Conservation (phyloP, 2,797 vertebrate genomes). For the Leuciscus waleckii region DNA sequence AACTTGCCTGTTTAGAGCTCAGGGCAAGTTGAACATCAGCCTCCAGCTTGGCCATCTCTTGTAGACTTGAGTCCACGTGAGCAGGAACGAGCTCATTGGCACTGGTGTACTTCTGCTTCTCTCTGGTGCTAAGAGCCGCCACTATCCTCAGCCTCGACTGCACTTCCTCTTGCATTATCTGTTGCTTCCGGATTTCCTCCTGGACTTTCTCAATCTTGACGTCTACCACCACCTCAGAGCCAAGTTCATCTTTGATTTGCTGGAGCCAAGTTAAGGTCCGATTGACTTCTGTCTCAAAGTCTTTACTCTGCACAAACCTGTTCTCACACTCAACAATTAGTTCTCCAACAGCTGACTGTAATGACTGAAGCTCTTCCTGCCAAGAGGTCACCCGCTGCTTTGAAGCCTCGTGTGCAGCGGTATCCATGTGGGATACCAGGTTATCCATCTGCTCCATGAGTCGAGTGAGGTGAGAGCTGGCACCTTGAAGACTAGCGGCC, state of each 20-base stretch:
- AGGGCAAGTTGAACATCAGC: conserved; percentile 88
- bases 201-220: conserved; percentile 90
- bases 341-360: conserved; percentile 85
- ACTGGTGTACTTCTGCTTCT: conserved; percentile 86
- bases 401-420: conserved; percentile 80
- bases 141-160: conserved; percentile 94
- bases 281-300: conserved; percentile 94
- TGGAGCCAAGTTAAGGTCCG: conserved; percentile 91
- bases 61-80: conserved; percentile 86
- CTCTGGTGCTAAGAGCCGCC: conserved; percentile 89
- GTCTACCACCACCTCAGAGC: conserved; percentile 82
- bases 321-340: conserved; percentile 90
- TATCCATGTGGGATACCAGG: conserved; percentile 86
- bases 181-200: conserved; percentile 94
- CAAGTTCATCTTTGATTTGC: conserved; percentile 85
- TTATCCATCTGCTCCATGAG: conserved; percentile 89
- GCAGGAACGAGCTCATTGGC: conserved; percentile 91
- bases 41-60: conserved; percentile 89
- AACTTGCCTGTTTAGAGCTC: conserved; percentile 85
- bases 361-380: conserved; percentile 88
- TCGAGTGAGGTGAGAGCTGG: conserved; percentile 84
- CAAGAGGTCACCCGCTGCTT: conserved; percentile 84
- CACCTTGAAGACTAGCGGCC: conserved; percentile 89
- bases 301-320: conserved; percentile 93
- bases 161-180: conserved; percentile 96